phyloP scores from a whole-genome alignment of 2,797 vertebrate species.

The Lagorchestes hirsutus region DNA sequence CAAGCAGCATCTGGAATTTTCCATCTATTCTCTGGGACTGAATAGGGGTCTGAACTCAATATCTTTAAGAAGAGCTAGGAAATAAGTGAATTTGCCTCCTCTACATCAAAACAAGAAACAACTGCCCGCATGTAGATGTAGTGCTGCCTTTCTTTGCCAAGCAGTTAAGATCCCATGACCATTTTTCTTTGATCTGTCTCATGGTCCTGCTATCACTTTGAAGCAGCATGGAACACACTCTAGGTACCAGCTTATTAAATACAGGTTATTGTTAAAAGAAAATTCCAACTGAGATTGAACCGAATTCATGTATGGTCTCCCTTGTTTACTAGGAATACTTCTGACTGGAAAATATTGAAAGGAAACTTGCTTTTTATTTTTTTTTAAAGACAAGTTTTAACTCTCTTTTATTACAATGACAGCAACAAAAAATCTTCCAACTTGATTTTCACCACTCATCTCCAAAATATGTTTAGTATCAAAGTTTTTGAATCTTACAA shows the following conservation, averaged over 20 bases:
- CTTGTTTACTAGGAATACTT: slow-evolving; percentile 84
- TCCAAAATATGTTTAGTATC: slow-evolving; percentile 55
- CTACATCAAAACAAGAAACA: slow-evolving; percentile 37
- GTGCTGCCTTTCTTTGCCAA: slow-evolving; percentile 65
- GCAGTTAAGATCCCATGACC: slow-evolving; percentile 75
- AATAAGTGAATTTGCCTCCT: slow-evolving; percentile 69
- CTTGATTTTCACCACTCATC: slow-evolving; percentile 61
- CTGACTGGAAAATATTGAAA: slow-evolving; percentile 66
- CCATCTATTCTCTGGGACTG: slow-evolving; percentile 26
- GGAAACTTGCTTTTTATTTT: slow-evolving; percentile 74
- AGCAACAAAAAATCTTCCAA: slow-evolving; percentile 53
- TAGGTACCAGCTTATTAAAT: slow-evolving; percentile 82
- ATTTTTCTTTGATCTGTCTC: slow-evolving; percentile 82
- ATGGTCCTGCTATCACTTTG: slow-evolving; percentile 80
- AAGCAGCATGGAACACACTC: slow-evolving; percentile 79
- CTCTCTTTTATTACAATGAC: slow-evolving; percentile 63
- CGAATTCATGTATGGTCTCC: slow-evolving; percentile 76
- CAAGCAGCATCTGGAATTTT: slow-evolving; percentile 9
- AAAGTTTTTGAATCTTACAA: slow-evolving; percentile 44
- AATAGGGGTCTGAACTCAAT: slow-evolving; percentile 71
- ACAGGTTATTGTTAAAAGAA: slow-evolving; percentile 84
- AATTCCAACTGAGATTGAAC: slow-evolving; percentile 82
- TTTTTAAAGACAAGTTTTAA: slow-evolving; percentile 71
- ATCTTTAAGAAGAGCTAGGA: slow-evolving; percentile 72
- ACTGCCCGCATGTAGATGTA: slow-evolving; percentile 65